Evolutionary conservation across 2,888 invertebrate genomes (phyloP).

Genomic region (Sarcophaga variegata): DNA sequence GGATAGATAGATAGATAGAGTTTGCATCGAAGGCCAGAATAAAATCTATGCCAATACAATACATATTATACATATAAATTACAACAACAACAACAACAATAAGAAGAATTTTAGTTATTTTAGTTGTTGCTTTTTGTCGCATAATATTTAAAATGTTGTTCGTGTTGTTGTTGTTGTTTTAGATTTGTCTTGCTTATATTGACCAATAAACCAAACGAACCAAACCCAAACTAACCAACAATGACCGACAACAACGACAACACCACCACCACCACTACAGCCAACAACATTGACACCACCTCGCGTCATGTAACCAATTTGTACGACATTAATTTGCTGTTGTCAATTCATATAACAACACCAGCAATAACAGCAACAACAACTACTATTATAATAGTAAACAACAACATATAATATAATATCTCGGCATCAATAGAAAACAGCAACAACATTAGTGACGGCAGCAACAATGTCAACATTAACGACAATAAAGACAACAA

Average conservation of each 20-base stretch:
- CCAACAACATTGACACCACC: conserved; percentile 37
- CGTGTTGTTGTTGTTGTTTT: conserved; percentile 4
- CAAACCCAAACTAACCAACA: conserved; percentile 65
- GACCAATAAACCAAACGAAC: conserved; percentile 68
- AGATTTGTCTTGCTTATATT: conserved; percentile 38
- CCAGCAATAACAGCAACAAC: conserved; percentile 34
- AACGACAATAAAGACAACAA: conserved; percentile 53
- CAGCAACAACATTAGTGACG: conserved; percentile 32
- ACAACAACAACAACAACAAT: conserved; percentile 21
- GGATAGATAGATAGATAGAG: too few relatives aligned
- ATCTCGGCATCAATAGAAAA: conserved; percentile 29
- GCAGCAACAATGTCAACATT: conserved; percentile 12
- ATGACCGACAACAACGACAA: not conserved
- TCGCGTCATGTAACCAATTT: conserved; percentile 71
- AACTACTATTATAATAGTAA: conserved; percentile 3
- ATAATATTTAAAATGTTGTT: conserved; percentile 30
- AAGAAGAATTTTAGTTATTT: conserved; percentile 30
- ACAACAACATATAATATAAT: conserved; percentile 21
- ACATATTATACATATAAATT: conserved; percentile 22
- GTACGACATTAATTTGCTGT: conserved; percentile 72
- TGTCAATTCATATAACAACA: conserved; percentile 68
- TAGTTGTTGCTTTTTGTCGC: conserved; percentile 49
- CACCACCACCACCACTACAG: conserved; percentile 30
- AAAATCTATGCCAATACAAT: conserved; percentile 60
- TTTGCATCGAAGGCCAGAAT: too few relatives aligned